Evolutionary conservation across 2,888 invertebrate genomes (phyloP).

Genomic region (Taphrorychus bicolor): DNA sequence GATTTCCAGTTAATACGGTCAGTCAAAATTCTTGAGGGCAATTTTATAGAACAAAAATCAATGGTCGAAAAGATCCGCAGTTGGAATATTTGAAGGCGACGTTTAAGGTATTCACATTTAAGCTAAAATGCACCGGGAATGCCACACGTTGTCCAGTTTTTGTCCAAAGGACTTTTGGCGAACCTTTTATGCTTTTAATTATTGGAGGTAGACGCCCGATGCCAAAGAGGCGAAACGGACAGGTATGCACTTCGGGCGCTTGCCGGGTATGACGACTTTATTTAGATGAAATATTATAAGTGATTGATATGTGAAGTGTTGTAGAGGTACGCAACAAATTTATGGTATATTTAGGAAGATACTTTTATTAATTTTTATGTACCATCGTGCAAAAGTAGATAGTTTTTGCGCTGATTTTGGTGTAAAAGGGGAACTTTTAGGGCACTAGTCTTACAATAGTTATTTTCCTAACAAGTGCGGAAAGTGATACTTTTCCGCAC

Average conservation of each 20-base stretch:
- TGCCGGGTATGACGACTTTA: constrained; percentile 26
- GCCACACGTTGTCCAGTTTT: constrained; percentile 52
- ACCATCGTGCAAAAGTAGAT: no score
- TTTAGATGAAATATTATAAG: constrained; percentile 12
- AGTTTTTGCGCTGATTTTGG: no score
- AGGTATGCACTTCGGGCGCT: constrained; percentile 13
- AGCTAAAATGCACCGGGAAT: constrained; percentile 51
- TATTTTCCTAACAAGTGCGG: no score
- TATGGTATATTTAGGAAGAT: no score
- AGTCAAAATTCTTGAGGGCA: constrained; percentile 49
- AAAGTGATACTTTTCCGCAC: no score
- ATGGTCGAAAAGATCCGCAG: constrained; percentile 49
- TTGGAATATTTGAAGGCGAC: constrained; percentile 47
- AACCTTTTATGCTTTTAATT: constrained; percentile 28
- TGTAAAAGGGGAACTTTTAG: no score
- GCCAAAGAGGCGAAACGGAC: constrained; percentile 7
- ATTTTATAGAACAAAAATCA: constrained; percentile 54
- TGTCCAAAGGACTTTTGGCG: constrained; percentile 34
- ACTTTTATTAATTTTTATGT: neutral
- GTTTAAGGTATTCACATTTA: constrained; percentile 49
- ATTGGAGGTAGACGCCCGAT: constrained; percentile 7
- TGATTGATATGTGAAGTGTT: no score
- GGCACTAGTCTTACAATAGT: no score
- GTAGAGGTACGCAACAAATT: constrained; percentile 4
- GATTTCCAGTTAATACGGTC: constrained; percentile 50